Conservation (phyloP, 2,797 vertebrate genomes). For the Acanthurus lineatus region DNA sequence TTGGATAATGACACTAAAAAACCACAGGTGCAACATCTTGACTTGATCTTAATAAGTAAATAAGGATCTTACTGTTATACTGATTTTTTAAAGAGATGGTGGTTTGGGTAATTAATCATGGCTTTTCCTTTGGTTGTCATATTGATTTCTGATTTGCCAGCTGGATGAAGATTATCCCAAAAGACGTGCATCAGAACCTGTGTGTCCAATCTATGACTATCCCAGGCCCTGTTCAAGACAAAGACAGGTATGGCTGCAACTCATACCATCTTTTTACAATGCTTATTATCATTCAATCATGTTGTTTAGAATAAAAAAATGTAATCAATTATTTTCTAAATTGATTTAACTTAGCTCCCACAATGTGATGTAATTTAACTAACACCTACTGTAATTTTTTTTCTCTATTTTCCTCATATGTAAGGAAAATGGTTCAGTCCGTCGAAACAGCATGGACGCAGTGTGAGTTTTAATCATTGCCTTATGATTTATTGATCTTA, state of each 20-base stretch:
- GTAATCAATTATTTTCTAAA: neutral
- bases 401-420: neutral
- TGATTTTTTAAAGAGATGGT: neutral
- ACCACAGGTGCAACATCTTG: slow-evolving; percentile 30
- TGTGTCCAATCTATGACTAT: slow-evolving; percentile 56
- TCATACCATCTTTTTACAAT: neutral
- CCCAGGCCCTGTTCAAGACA: slow-evolving; percentile 12
- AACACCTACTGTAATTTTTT: neutral
- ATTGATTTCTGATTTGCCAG: slow-evolving; percentile 24
- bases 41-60: neutral
- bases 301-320: neutral
- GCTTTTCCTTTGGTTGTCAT: neutral
- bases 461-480: slow-evolving; percentile 69
- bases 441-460: slow-evolving; percentile 28
- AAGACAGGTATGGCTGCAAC: slow-evolving; percentile 10
- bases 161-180: neutral
- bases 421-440: rapidly evolving
- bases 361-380: neutral
- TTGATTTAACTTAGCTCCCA: neutral
- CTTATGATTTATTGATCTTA: neutral
- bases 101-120: neutral
- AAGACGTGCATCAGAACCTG: slow-evolving; percentile 59
- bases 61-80: neutral
- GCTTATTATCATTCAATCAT: neutral
- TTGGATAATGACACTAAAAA: neutral